Evolutionary conservation across 2,113 vertebrate species (phyloP).

Genomic region (Brachypteracias leptosomus): DNA sequence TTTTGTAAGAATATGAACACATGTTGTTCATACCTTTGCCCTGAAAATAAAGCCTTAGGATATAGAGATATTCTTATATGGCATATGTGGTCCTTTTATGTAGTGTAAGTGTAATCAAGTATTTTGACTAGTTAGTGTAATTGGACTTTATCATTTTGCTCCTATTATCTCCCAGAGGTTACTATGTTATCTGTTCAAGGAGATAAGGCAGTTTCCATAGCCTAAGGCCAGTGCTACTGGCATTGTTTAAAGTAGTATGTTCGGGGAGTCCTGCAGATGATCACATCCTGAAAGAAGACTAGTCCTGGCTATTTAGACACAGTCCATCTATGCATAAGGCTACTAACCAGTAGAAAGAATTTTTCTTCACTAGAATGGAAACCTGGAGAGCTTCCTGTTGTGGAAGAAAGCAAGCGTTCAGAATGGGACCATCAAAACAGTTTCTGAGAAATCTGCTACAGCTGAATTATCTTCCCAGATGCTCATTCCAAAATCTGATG

Average conservation of each 20-base stretch:
- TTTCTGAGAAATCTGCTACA: not conserved
- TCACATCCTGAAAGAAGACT: conserved; percentile 2
- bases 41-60: not conserved
- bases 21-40: not conserved
- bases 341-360: not conserved
- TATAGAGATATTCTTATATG: not conserved
- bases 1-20: not conserved
- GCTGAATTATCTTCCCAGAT: not conserved
- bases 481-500: not conserved
- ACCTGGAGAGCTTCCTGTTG: not conserved
- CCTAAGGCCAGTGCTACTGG: not conserved
- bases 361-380: conserved; percentile 13
- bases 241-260: not conserved
- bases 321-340: not conserved
- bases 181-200: not conserved
- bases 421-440: not conserved
- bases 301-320: not conserved
- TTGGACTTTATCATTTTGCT: conserved; percentile 13
- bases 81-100: not conserved
- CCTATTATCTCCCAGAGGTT: not conserved
- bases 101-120: not conserved
- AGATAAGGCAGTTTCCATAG: conserved; percentile 31
- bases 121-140: not conserved
- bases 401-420: not conserved
- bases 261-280: conserved; percentile 18